phyloP scores from a whole-genome alignment of 2,797 vertebrate species.

The Silurus lanzhouensis region DNA sequence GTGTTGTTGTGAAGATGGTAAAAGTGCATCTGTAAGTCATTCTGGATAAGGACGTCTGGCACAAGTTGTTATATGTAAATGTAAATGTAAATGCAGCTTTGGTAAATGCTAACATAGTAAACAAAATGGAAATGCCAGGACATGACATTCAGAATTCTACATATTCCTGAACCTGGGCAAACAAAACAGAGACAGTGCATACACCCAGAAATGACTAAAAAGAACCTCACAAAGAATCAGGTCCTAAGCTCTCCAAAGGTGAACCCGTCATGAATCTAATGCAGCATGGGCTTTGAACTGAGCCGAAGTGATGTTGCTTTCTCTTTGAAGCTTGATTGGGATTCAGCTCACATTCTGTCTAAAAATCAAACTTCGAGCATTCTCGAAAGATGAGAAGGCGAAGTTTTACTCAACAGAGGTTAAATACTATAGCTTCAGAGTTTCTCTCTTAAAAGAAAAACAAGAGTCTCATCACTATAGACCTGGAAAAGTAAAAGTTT shows the following conservation, averaged over 20 bases:
- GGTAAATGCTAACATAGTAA: constrained; percentile 11
- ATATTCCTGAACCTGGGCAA: background rate
- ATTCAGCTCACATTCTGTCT: constrained; percentile 64
- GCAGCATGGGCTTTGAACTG: constrained; percentile 55
- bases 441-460: background rate
- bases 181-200: background rate
- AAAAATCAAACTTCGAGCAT: constrained; percentile 46
- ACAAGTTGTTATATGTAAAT: constrained; percentile 17
- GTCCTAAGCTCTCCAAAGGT: constrained; percentile 20
- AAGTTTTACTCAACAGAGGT: constrained; percentile 59
- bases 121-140: constrained; percentile 25
- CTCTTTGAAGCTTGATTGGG: constrained; percentile 68
- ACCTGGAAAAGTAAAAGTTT: background rate
- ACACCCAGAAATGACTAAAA: constrained; percentile 2
- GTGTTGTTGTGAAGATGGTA: background rate
- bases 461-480: background rate
- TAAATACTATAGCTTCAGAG: background rate
- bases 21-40: background rate
- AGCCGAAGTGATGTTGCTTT: constrained; percentile 56
- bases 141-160: constrained; percentile 25
- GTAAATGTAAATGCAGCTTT: constrained; percentile 4
- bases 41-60: background rate
- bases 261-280: constrained; percentile 10
- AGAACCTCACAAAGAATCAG: background rate
- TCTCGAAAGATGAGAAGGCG: constrained; percentile 26